Evolutionary conservation across 2,888 invertebrate species (phyloP).

Genomic region (Corythucha ciliata): DNA sequence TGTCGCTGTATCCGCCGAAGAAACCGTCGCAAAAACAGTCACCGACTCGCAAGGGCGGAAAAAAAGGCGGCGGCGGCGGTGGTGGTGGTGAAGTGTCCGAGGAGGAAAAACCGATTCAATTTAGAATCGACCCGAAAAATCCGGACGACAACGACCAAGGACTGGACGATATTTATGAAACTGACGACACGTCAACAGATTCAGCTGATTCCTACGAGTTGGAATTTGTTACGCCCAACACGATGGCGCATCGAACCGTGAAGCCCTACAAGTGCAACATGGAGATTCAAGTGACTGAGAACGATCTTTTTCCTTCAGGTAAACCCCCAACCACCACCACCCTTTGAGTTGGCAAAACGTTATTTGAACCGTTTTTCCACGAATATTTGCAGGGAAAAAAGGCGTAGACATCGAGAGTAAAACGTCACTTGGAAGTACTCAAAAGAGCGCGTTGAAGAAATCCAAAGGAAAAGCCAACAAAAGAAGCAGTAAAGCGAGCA

Average conservation of each 20-base stretch:
- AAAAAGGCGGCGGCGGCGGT: no score
- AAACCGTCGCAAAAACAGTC: not conserved
- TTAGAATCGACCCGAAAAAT: slow-evolving; percentile 26
- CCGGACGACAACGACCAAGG: slow-evolving; percentile 17
- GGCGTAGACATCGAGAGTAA: no score
- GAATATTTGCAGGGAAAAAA: slow-evolving; percentile 12
- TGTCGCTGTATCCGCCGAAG: slow-evolving; percentile 27
- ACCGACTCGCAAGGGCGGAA: not conserved
- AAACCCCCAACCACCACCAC: not conserved
- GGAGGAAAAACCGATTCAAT: slow-evolving; percentile 23
- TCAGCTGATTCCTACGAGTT: slow-evolving; percentile 25
- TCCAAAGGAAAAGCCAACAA: slow-evolving; percentile 9
- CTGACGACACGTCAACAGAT: slow-evolving; percentile 13
- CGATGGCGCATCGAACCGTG: slow-evolving; percentile 12
- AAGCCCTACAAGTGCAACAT: slow-evolving; percentile 2
- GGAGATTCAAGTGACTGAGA: slow-evolving; percentile 15
- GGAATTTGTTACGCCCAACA: slow-evolving; percentile 22
- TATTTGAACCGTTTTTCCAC: not conserved
- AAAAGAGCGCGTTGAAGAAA: slow-evolving; percentile 1
- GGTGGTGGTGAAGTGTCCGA: slow-evolving; percentile 20
- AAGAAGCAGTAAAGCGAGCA: slow-evolving; percentile 8
- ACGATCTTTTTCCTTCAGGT: slow-evolving; percentile 7
- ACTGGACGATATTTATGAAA: slow-evolving; percentile 13
- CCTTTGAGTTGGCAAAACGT: not conserved
- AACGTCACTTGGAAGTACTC: not conserved